A percentile compares a stretch with the other conserved stretches of the same genome.
phyloP scores from a whole-genome alignment of 2,888 invertebrate genomes.

The Seira ritae region DNA sequence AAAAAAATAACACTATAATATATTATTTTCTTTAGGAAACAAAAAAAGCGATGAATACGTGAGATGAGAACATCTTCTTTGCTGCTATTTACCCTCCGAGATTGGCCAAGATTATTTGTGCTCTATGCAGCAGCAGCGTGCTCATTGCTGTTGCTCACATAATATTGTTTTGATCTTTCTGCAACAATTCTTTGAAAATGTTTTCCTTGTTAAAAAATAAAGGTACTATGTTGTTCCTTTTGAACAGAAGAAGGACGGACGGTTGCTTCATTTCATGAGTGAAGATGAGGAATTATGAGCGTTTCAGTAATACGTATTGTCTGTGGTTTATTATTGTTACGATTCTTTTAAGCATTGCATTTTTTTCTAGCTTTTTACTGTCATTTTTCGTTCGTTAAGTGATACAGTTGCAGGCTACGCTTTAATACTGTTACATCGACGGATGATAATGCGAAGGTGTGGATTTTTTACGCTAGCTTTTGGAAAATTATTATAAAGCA shows the following conservation, averaged over 20 bases:
- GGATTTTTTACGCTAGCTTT: constrained; percentile 10
- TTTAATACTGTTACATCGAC: not conserved
- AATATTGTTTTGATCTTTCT: not conserved
- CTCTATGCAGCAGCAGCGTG: no score
- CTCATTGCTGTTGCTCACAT: no score
- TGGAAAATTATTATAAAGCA: not conserved
- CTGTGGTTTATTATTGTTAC: not conserved
- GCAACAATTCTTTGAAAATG: not conserved
- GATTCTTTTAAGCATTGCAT: not conserved
- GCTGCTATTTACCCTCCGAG: no score
- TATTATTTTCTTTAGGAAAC: no score
- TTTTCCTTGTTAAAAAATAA: not conserved
- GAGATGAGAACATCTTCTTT: no score
- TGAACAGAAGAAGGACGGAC: not conserved
- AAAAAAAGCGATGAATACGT: no score
- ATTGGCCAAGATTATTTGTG: no score
- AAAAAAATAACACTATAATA: no score
- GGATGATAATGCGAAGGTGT: not conserved
- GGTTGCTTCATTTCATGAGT: not conserved
- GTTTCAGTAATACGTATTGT: not conserved
- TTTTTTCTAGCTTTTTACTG: not conserved
- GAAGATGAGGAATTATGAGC: no score
- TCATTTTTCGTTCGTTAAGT: not conserved
- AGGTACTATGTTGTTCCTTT: not conserved
- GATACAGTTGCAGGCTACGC: not conserved